Conservation (phyloP, 2,113 vertebrate species). For the Orycteropus afer region DNA sequence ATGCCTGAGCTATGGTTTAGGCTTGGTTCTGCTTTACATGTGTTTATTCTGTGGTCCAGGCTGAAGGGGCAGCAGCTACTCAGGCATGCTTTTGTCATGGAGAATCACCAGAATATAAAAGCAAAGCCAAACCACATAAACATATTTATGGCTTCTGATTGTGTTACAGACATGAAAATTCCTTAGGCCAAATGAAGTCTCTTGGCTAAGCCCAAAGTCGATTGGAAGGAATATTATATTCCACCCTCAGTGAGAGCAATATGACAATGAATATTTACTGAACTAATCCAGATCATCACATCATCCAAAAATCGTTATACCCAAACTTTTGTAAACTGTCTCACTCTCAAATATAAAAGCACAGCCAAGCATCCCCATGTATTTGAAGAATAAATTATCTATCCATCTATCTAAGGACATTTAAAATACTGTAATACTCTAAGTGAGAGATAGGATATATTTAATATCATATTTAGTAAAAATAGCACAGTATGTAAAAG, state of each 20-base stretch:
- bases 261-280: slow-evolving; percentile 6
- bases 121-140: neutral
- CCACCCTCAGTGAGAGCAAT: neutral
- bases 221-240: neutral
- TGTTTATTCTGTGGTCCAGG: neutral
- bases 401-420: neutral
- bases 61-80: neutral
- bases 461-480: neutral
- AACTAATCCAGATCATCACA: neutral
- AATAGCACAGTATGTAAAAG: neutral
- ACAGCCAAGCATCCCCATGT: neutral
- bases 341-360: neutral
- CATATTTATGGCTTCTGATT: neutral
- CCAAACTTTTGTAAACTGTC: neutral
- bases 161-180: neutral
- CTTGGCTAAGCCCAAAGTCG: neutral
- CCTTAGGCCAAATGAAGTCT: neutral
- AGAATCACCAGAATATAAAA: neutral
- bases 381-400: slow-evolving; percentile 13
- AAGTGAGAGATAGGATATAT: neutral
- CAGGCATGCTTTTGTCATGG: neutral
- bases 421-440: neutral
- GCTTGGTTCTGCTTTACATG: neutral
- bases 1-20: neutral
- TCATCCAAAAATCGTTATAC: neutral